A percentile compares a stretch with the other conserved stretches of the same genome.
These are phyloP conservation scores for Mnemiopsis leidyi DNA, from an alignment of 37 sponge, comb jelly and placozoan genomes.

Conservation along the genomic window DNA sequence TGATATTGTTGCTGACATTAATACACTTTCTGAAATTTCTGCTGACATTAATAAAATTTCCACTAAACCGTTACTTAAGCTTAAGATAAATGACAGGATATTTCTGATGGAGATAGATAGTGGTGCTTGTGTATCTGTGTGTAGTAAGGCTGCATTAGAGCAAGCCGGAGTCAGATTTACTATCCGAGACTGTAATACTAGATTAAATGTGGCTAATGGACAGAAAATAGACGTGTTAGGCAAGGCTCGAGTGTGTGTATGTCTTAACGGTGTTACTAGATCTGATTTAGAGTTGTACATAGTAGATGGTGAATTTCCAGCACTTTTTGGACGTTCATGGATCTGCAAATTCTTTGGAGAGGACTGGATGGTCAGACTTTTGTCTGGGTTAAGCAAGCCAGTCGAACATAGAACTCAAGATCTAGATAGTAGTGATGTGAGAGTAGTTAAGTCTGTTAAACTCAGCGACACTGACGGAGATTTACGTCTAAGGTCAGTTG, in stretches of 20 bases:
- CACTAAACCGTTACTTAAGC: not conserved
- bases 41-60: not conserved
- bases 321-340: slow-evolving; percentile 1
- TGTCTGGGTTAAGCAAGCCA: not conserved
- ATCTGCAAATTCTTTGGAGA: not conserved
- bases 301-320: not conserved
- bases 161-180: not conserved
- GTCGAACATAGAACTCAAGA: not conserved
- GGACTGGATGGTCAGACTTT: not conserved
- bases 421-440: not conserved
- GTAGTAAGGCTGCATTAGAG: not conserved
- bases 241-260: not conserved
- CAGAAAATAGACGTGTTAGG: not conserved
- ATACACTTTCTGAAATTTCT: not conserved
- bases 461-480: not conserved
- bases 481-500: not conserved
- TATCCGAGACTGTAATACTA: not conserved
- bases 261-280: not conserved
- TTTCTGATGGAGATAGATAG: not conserved
- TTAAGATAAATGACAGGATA: not conserved
- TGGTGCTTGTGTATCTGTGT: not conserved
- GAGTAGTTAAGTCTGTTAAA: not conserved
- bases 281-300: not conserved
- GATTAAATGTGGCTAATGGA: not conserved
- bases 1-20: not conserved